phyloP scores from a whole-genome alignment of 2,797 vertebrate species.

The Chaenodraco wilsoni region DNA sequence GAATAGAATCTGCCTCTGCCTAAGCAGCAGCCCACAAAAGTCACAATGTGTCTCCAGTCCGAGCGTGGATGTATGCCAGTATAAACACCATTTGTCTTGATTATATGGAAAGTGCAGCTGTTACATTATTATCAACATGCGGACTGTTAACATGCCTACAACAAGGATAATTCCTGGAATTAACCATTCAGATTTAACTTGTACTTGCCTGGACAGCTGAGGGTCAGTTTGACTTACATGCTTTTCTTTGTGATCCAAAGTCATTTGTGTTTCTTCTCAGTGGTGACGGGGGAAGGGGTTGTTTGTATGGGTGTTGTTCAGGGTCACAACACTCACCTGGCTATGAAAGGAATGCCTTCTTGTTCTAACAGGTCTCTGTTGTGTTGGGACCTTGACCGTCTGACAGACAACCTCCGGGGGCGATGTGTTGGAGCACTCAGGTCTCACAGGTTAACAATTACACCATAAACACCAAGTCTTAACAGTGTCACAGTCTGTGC shows the following conservation, averaged over 20 bases:
- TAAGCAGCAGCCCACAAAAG: slow-evolving; percentile 31
- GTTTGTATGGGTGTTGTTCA: slow-evolving; percentile 55
- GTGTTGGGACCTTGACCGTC: slow-evolving; percentile 72
- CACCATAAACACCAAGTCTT: slow-evolving; percentile 32
- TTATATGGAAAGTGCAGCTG: slow-evolving; percentile 45
- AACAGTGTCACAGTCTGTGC: slow-evolving; percentile 19
- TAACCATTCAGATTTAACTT: not conserved
- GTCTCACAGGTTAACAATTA: slow-evolving; percentile 65
- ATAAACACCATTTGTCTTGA: slow-evolving; percentile 51
- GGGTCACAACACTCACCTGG: slow-evolving; percentile 72
- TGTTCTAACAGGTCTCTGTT: slow-evolving; percentile 76
- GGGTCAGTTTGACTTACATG: not conserved
- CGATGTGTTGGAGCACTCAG: slow-evolving; percentile 28
- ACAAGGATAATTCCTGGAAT: slow-evolving; percentile 27
- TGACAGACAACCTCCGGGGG: slow-evolving; percentile 63
- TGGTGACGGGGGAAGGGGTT: slow-evolving; percentile 39
- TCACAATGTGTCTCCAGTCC: slow-evolving; percentile 37
- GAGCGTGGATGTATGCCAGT: slow-evolving; percentile 30
- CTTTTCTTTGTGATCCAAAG: not conserved
- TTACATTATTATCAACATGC: slow-evolving; percentile 38
- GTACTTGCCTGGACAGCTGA: slow-evolving; percentile 1
- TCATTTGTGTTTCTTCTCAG: slow-evolving; percentile 1
- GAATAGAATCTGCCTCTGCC: slow-evolving; percentile 43
- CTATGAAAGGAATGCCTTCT: slow-evolving; percentile 80
- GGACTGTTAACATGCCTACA: slow-evolving; percentile 29